Conservation (phyloP, 2,113 vertebrate species). For the Psilopsiagon aurifrons region DNA sequence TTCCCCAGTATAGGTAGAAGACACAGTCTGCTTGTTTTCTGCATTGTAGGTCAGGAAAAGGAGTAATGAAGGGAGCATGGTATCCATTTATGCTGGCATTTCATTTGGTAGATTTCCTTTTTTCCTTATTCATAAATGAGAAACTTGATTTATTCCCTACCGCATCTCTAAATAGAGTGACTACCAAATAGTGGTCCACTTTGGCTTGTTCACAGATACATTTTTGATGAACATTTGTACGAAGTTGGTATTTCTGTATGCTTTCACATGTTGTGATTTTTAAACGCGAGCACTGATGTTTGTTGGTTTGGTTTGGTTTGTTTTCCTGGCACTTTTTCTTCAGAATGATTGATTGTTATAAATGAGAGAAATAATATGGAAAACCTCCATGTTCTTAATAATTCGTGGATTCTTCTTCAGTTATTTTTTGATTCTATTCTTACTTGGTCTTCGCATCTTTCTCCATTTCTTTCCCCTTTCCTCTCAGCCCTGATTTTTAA, state of each 20-base stretch:
- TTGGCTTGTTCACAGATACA: fast-evolving
- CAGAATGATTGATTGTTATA: background rate
- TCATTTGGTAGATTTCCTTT: background rate
- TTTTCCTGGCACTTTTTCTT: background rate
- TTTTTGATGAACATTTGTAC: background rate
- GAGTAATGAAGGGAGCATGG: background rate
- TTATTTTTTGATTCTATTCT: background rate
- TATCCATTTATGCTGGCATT: too few species aligned
- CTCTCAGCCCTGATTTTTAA: background rate
- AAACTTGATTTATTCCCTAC: background rate
- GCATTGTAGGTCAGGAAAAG: background rate
- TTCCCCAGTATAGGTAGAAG: background rate
- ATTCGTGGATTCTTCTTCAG: background rate
- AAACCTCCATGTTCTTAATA: background rate
- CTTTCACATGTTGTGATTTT: background rate
- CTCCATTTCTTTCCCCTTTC: background rate
- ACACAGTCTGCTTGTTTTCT: background rate
- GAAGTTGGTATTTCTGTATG: background rate
- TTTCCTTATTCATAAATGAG: background rate
- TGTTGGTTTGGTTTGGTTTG: background rate
- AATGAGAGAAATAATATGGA: background rate
- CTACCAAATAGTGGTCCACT: background rate
- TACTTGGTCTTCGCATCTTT: background rate
- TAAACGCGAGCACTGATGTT: background rate
- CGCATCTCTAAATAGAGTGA: background rate